Conservation (phyloP, 2,797 vertebrate species). For the Saguinus oedipus region DNA sequence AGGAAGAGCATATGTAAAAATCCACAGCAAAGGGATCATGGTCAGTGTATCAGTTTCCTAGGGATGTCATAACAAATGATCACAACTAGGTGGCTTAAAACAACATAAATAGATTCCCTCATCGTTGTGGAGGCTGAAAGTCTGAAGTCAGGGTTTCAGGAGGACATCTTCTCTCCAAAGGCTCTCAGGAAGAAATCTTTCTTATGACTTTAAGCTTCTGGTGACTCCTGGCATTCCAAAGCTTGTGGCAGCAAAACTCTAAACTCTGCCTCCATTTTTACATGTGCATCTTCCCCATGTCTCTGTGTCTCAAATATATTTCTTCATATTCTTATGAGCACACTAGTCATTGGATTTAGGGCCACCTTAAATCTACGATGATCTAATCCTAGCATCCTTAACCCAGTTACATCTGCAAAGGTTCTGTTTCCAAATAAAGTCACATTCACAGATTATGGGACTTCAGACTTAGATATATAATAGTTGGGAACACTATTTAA, state of each 20-base stretch:
- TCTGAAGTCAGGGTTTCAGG: neutral
- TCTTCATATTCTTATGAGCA: neutral
- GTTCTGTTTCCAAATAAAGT: neutral
- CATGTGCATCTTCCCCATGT: too few species aligned
- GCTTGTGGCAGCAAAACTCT: neutral
- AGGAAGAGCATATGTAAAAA: neutral
- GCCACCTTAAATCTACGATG: neutral
- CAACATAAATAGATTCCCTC: neutral
- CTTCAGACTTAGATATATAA: neutral
- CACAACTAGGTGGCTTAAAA: too few species aligned
- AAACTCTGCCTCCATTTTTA: neutral
- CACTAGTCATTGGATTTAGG: neutral
- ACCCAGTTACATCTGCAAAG: neutral
- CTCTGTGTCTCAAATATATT: neutral
- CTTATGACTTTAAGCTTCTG: neutral
- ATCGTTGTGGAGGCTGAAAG: neutral
- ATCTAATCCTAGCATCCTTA: neutral
- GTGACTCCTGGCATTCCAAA: neutral
- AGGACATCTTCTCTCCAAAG: neutral
- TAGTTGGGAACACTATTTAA: neutral
- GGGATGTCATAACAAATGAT: too few species aligned
- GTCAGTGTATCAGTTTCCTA: neutral
- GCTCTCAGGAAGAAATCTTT: neutral
- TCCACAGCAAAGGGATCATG: neutral
- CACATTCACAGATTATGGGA: neutral